These are phyloP conservation scores for Scatophagus argus DNA, from an alignment of 2,113 vertebrate species.

Conservation along the genomic window DNA sequence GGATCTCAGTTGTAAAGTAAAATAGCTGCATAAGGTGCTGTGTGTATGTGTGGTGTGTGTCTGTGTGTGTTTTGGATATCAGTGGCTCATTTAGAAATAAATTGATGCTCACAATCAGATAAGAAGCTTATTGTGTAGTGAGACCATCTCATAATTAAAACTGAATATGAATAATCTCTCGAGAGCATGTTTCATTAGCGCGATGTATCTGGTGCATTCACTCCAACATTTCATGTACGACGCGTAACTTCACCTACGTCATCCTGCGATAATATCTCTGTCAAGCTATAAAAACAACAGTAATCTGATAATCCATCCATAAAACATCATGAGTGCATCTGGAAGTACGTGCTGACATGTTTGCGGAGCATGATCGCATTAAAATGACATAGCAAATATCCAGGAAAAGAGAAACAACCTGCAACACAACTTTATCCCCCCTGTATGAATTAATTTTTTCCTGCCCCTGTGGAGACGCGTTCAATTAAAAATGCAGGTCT, in stretches of 20 bases:
- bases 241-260: constrained; percentile 12
- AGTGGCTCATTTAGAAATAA: constrained; percentile 61
- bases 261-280: constrained; percentile 31
- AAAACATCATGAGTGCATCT: constrained; percentile 5
- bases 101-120: constrained; percentile 62
- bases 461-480: constrained; percentile 24
- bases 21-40: constrained; percentile 3
- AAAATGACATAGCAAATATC: constrained; percentile 11
- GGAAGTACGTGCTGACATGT: not conserved
- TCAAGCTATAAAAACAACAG: constrained; percentile 5
- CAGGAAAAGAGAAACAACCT: constrained; percentile 32
- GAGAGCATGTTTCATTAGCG: constrained; percentile 59
- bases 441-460: constrained; percentile 23
- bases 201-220: constrained; percentile 47
- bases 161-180: constrained; percentile 65
- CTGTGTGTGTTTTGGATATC: constrained; percentile 40
- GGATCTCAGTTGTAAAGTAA: not conserved
- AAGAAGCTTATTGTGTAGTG: constrained; percentile 69
- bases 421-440: constrained; percentile 16
- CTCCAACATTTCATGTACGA: constrained; percentile 12
- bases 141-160: constrained; percentile 78
- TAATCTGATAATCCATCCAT: constrained; percentile 18
- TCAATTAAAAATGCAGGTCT: constrained; percentile 59
- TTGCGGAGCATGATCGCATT: not conserved
- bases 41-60: not conserved